Conservation (phyloP, 2,113 vertebrate species). For the Ancistrus triradiatus region DNA sequence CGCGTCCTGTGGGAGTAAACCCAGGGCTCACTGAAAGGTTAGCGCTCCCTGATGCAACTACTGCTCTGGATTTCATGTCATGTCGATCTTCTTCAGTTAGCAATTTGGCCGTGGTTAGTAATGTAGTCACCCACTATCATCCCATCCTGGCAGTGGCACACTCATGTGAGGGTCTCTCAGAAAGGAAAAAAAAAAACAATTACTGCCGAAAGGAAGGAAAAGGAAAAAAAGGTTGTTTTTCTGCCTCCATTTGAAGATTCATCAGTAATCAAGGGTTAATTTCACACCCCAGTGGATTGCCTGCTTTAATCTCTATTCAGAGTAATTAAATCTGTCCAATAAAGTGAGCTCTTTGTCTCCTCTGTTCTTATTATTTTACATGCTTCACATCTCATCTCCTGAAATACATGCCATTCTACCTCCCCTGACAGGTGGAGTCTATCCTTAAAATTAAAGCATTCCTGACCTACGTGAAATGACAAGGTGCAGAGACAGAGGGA, state of each 20-base stretch:
- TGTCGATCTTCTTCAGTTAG: constrained; percentile 57
- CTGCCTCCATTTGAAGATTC: constrained; percentile 57
- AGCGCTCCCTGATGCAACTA: no score
- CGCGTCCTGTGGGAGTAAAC: constrained; percentile 49
- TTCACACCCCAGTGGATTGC: constrained; percentile 96
- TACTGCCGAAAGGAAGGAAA: constrained; percentile 40
- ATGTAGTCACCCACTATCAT: constrained; percentile 53
- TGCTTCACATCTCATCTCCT: constrained; percentile 95
- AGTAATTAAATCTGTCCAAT: constrained; percentile 99
- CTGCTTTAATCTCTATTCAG: constrained; percentile 97
- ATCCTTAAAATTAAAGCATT: constrained; percentile 99
- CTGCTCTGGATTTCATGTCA: no score
- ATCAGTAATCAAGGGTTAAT: constrained; percentile 98
- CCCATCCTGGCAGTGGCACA: constrained; percentile 49
- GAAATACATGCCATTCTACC: constrained; percentile 86
- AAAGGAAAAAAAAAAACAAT: constrained; percentile 51
- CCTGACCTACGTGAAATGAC: constrained; percentile 88
- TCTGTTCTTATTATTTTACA: constrained; percentile 89
- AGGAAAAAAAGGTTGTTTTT: constrained; percentile 58
- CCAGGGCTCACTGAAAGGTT: constrained; percentile 57
- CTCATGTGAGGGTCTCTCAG: constrained; percentile 26
- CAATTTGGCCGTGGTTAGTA: constrained; percentile 57
- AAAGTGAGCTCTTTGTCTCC: constrained; percentile 85
- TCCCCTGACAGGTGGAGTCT: constrained; percentile 91
- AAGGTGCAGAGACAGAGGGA: constrained; percentile 68